phyloP scores from a whole-genome alignment of 2,113 vertebrate genomes.

The Sylvia atricapilla region DNA sequence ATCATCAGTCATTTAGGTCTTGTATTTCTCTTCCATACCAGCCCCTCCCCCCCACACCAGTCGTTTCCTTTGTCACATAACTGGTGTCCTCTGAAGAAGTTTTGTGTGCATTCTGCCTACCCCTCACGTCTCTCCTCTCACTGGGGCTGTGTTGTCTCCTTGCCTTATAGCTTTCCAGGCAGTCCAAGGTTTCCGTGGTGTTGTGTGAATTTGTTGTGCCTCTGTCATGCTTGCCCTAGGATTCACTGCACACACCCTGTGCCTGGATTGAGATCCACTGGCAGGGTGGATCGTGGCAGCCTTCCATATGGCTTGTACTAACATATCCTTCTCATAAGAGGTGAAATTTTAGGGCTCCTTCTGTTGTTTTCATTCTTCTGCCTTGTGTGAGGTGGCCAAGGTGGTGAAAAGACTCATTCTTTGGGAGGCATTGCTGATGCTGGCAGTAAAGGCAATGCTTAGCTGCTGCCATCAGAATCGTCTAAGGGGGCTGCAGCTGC shows the following conservation, averaged over 20 bases:
- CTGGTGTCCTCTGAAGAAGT: background rate
- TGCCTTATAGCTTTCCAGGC: background rate
- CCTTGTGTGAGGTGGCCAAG: background rate
- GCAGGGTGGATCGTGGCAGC: background rate
- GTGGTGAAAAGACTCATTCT: background rate
- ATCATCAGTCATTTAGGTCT: background rate
- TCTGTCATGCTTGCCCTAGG: background rate
- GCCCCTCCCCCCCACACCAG: accelerated
- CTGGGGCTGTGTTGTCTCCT: background rate
- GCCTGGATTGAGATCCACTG: background rate
- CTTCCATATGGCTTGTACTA: background rate
- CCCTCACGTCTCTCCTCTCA: background rate
- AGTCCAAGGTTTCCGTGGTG: background rate
- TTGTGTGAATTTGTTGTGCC: background rate
- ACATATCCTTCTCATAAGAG: background rate
- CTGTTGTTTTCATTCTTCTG: background rate
- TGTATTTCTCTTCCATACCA: background rate
- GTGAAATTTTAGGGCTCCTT: background rate
- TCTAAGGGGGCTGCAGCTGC: background rate
- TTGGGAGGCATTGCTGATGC: accelerated
- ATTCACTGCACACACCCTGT: background rate
- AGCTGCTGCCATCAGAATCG: background rate
- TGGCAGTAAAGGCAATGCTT: background rate
- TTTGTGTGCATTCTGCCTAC: background rate
- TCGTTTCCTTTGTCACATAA: background rate